These are phyloP conservation scores for Tachysurus fulvidraco DNA, from an alignment of 2,113 vertebrate species.

Conservation along the genomic window DNA sequence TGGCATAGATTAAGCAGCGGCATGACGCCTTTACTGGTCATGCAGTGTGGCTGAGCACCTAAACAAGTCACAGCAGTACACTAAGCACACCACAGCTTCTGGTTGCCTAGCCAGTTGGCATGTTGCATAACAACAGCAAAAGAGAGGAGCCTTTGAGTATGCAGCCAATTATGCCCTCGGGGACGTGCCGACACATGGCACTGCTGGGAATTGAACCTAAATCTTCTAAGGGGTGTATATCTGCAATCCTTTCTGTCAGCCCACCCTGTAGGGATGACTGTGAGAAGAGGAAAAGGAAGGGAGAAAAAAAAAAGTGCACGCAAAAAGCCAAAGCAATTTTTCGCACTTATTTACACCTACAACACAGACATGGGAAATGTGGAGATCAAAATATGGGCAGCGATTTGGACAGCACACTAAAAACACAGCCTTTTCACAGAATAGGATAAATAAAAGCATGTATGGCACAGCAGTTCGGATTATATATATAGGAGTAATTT, in stretches of 20 bases:
- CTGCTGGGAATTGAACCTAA: conserved; percentile 10
- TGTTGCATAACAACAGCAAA: conserved; percentile 32
- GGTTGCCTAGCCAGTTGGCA: conserved; percentile 26
- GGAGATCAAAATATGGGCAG: conserved; percentile 27
- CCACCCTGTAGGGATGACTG: not conserved
- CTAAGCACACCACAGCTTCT: conserved; percentile 4
- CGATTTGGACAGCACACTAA: not conserved
- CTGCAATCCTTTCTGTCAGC: not conserved
- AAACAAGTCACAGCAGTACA: conserved; percentile 12
- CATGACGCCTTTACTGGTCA: not conserved
- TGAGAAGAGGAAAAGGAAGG: too few relatives aligned
- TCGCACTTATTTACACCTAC: conserved; percentile 41
- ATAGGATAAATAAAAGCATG: not conserved
- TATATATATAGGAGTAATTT: too few relatives aligned
- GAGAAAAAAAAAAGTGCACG: not conserved
- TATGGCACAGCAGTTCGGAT: not conserved
- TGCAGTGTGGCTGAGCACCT: not conserved
- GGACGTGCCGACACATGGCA: conserved; percentile 25
- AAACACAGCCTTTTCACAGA: conserved; percentile 15
- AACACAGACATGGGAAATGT: conserved; percentile 18
- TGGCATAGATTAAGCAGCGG: not conserved
- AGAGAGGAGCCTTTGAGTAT: conserved; percentile 29
- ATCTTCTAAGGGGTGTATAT: not conserved
- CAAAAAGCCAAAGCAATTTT: not conserved
- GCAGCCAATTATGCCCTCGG: conserved; percentile 20